Percentiles rank a stretch among this genome's conserved stretches.
phyloP scores from a whole-genome alignment of 1,140 invertebrate species.

The Acromyrmex heyeri region DNA sequence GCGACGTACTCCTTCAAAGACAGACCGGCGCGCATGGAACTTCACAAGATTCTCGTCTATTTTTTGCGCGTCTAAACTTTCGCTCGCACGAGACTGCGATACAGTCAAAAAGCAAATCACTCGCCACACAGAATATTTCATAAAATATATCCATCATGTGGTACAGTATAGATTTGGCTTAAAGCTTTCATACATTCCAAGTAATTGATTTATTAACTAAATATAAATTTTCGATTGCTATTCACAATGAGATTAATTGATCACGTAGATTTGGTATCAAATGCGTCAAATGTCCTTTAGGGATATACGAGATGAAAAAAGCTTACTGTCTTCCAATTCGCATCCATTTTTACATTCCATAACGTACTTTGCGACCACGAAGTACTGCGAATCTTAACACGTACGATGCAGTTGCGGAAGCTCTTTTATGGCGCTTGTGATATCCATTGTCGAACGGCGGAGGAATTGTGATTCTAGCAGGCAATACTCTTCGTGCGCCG shows the following conservation, averaged over 20 bases:
- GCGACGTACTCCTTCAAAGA: constrained; percentile 39
- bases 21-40: constrained; percentile 29
- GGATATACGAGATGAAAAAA: constrained; percentile 43
- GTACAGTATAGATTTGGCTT: neutral
- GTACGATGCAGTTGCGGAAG: constrained; percentile 51
- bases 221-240: neutral
- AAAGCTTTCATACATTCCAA: neutral
- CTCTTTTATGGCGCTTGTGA: constrained; percentile 60
- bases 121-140: neutral
- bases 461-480: constrained; percentile 67
- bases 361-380: constrained; percentile 61
- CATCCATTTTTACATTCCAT: constrained; percentile 37
- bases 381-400: constrained; percentile 62
- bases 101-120: constrained; percentile 12
- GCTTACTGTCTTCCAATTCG: constrained; percentile 38
- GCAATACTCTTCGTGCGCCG: constrained; percentile 65
- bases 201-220: neutral
- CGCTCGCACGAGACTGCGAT: constrained; percentile 19
- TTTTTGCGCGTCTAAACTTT: constrained; percentile 42
- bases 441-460: constrained; percentile 58
- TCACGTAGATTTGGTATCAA: neutral
- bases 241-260: neutral
- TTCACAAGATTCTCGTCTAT: constrained; percentile 39
- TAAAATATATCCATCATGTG: neutral
- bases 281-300: neutral